Evolutionary conservation across 2,113 vertebrate species (phyloP).

Genomic region (Phalacrocorax carbo): DNA sequence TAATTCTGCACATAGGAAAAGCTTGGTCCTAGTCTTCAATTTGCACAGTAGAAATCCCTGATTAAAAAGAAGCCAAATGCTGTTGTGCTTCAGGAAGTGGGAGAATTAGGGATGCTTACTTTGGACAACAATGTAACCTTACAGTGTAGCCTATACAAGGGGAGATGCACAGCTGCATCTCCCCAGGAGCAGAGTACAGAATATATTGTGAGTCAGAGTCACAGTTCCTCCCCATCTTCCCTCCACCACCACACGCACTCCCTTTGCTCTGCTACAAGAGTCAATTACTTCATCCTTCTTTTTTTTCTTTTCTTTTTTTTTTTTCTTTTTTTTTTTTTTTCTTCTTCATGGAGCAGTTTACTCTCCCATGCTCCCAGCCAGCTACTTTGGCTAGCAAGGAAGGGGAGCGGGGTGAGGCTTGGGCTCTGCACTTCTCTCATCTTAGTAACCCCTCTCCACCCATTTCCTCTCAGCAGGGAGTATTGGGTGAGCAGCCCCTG

Average conservation of each 20-base stretch:
- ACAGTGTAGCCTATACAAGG: background rate
- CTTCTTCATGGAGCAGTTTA: background rate
- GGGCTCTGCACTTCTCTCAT: slow-evolving; percentile 9
- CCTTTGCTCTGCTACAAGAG: slow-evolving; percentile 35
- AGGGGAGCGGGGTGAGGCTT: background rate
- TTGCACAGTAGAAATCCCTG: slow-evolving; percentile 52
- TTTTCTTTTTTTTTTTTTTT: background rate
- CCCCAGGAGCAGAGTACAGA: slow-evolving; percentile 15
- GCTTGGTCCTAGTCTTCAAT: background rate
- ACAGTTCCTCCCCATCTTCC: slow-evolving; percentile 28
- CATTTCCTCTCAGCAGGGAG: slow-evolving; percentile 14
- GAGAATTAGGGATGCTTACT: slow-evolving; percentile 66
- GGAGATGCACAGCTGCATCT: slow-evolving; percentile 61
- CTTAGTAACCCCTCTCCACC: slow-evolving; percentile 1
- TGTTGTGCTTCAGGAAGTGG: slow-evolving; percentile 49
- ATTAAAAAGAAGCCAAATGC: slow-evolving; percentile 44
- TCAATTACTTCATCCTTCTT: slow-evolving; percentile 25
- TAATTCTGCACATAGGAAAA: slow-evolving; percentile 40
- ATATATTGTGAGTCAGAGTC: slow-evolving; percentile 29
- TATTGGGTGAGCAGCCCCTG: background rate
- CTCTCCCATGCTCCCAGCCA: slow-evolving; percentile 60
- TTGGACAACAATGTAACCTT: slow-evolving; percentile 36
- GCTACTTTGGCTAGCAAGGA: background rate
- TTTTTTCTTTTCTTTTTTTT: background rate
- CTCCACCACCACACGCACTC: slow-evolving; percentile 9